phyloP scores from a whole-genome alignment of 1,140 invertebrate genomes.

The Sinella curviseta region DNA sequence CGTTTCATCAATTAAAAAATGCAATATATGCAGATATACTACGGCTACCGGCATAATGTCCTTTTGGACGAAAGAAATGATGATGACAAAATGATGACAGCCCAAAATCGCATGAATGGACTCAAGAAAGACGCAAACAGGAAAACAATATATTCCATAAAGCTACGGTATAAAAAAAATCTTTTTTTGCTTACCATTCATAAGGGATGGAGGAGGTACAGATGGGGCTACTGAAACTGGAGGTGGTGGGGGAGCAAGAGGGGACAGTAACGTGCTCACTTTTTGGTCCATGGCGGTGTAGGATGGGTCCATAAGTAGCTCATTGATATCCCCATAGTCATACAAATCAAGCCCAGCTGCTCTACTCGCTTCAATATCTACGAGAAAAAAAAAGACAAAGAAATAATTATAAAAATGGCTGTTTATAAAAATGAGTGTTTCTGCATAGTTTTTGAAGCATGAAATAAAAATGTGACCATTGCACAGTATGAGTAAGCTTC shows the following conservation, averaged over 20 bases:
- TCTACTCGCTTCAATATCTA: constrained; percentile 70
- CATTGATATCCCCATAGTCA: constrained; percentile 73
- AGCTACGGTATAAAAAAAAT: neutral
- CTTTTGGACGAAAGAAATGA: neutral
- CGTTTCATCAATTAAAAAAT: constrained; percentile 22
- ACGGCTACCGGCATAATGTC: neutral
- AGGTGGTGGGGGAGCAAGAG: constrained; percentile 48
- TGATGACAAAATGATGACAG: constrained; percentile 15
- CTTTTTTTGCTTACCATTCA: constrained; percentile 43
- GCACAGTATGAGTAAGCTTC: neutral
- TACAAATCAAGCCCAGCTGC: constrained; percentile 59
- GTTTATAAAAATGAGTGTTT: too few relatives aligned
- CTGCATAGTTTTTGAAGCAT: neutral
- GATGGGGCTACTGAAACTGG: constrained; percentile 39
- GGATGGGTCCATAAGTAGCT: constrained; percentile 62
- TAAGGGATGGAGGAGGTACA: constrained; percentile 43
- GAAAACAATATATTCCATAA: neutral
- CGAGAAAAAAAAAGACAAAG: constrained; percentile 52
- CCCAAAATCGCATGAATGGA: neutral
- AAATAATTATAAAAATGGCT: neutral
- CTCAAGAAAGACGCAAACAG: neutral
- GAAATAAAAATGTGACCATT: neutral
- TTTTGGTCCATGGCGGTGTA: constrained; percentile 54
- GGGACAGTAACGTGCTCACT: constrained; percentile 38
- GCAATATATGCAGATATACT: neutral